A percentile compares a stretch with the other conserved stretches of the same genome.
These are phyloP conservation scores for Cavia porcellus DNA, from an alignment of 2,113 vertebrate species.

Conservation along the genomic window DNA sequence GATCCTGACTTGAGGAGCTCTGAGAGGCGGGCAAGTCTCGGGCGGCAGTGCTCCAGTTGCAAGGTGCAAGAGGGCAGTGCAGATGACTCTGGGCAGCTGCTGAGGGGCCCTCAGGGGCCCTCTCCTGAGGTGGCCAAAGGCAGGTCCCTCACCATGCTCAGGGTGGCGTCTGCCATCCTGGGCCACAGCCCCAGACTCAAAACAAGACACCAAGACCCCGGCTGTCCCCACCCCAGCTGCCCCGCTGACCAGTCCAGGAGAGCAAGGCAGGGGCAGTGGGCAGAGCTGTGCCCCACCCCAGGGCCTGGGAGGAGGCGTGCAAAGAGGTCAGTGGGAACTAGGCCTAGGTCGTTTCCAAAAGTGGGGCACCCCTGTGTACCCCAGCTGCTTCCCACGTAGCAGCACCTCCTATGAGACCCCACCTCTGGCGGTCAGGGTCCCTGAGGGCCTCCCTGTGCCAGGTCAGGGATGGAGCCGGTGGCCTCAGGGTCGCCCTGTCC, in stretches of 20 bases:
- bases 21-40: background rate
- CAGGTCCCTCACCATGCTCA: fast-evolving
- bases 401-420: background rate
- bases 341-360: background rate
- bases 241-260: too few relatives aligned
- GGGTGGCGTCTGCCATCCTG: background rate
- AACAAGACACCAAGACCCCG: background rate
- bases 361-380: background rate
- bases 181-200: background rate
- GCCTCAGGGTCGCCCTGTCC: background rate
- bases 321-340: background rate
- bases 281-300: too few relatives aligned
- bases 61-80: fast-evolving
- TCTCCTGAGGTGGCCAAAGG: background rate
- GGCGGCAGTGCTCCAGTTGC: fast-evolving
- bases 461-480: fast-evolving
- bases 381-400: background rate
- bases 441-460: background rate
- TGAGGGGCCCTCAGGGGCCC: background rate
- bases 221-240: background rate
- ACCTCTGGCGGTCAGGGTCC: too few relatives aligned
- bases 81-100: background rate
- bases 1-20: background rate
- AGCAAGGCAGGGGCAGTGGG: too few relatives aligned
- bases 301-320: background rate